Conservation (phyloP, 2,113 vertebrate species). For the Sorex araneus region DNA sequence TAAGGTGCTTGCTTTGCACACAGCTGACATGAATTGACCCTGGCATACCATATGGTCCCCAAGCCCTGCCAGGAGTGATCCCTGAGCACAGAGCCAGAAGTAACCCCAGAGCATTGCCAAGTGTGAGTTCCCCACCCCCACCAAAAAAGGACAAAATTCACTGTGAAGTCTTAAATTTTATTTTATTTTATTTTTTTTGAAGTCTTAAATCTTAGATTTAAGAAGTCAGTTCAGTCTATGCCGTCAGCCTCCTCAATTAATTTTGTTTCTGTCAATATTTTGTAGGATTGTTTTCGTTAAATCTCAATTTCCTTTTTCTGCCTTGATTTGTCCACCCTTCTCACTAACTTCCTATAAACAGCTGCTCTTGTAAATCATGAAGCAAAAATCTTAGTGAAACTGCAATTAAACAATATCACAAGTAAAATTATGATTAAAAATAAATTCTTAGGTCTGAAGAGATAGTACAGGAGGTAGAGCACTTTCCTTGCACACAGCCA, state of each 20-base stretch:
- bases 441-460: too few species aligned
- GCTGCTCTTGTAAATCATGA: conserved; percentile 40
- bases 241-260: conserved; percentile 35
- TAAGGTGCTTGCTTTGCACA: too few species aligned
- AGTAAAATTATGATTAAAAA: conserved; percentile 54
- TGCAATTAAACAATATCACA: conserved; percentile 55
- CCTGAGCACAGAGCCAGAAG: too few species aligned
- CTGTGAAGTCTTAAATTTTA: conserved; percentile 62
- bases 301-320: conserved; percentile 30
- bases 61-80: too few species aligned
- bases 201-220: conserved; percentile 61
- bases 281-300: conserved; percentile 61
- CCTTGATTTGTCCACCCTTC: conserved; percentile 49
- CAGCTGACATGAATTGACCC: too few species aligned
- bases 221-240: conserved; percentile 55
- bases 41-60: too few species aligned
- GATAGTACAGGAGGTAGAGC: too few species aligned
- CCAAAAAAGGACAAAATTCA: conserved; percentile 48
- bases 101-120: too few species aligned
- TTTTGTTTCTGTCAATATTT: conserved; percentile 60
- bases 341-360: conserved; percentile 57
- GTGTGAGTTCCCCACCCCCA: too few species aligned
- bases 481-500: too few species aligned
- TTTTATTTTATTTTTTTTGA: background rate
- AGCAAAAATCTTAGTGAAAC: background rate